Evolutionary conservation across 2,113 vertebrate species (phyloP).

Genomic region (Jaculus jaculus): DNA sequence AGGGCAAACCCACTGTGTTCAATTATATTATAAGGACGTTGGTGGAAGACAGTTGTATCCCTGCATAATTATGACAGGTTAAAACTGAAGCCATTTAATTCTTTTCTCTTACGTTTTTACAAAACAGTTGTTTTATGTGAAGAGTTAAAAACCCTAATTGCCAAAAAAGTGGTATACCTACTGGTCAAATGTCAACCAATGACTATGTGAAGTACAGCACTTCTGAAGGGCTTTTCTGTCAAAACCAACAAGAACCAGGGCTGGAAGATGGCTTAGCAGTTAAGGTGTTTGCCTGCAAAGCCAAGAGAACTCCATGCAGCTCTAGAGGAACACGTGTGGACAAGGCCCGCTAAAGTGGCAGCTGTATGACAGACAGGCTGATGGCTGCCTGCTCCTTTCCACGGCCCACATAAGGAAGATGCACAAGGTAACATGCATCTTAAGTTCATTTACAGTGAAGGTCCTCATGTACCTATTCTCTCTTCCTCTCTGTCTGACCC

Average conservation of each 20-base stretch:
- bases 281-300: no score
- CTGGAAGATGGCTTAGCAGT: no score
- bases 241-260: background rate
- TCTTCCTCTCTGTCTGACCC: no score
- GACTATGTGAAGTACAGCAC: background rate
- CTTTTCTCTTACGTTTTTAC: background rate
- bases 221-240: background rate
- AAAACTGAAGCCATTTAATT: background rate
- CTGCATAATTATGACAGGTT: background rate
- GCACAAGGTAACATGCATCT: no score
- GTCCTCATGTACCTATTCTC: no score
- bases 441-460: no score
- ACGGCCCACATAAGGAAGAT: no score
- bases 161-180: background rate
- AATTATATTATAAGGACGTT: background rate
- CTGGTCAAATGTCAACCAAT: background rate
- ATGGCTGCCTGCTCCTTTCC: background rate
- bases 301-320: background rate
- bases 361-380: background rate
- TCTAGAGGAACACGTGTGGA: background rate
- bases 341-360: background rate
- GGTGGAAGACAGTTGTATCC: background rate
- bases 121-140: constrained; percentile 11
- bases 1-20: background rate
- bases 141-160: background rate